Evolutionary conservation across 2,888 invertebrate species (phyloP).

Genomic region (Drosophila aldrichi): DNA sequence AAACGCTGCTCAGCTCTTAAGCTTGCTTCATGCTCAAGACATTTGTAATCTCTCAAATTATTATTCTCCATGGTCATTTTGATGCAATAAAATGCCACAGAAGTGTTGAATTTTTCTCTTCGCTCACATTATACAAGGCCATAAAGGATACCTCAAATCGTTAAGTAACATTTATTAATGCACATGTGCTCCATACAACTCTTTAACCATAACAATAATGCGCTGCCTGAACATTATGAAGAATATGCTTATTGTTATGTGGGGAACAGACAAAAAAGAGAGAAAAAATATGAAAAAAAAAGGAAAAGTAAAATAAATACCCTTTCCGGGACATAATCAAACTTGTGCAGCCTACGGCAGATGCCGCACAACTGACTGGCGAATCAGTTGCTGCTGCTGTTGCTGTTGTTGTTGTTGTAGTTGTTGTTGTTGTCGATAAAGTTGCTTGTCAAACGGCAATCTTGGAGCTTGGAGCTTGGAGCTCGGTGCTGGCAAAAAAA

Average conservation of each 20-base stretch:
- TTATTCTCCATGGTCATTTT: constrained; percentile 8
- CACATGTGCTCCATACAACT: constrained; percentile 6
- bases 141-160: neutral
- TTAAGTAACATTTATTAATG: constrained; percentile 1
- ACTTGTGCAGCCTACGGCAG: constrained; percentile 17
- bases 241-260: constrained; percentile 25
- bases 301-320: constrained; percentile 23
- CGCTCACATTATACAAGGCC: neutral
- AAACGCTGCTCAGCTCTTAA: neutral
- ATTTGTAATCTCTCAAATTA: neutral
- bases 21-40: too few species aligned
- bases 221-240: constrained; percentile 16
- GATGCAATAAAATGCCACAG: constrained; percentile 1
- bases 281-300: neutral
- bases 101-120: neutral
- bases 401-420: constrained; percentile 16
- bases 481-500: constrained; percentile 38
- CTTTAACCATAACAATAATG: constrained; percentile 10
- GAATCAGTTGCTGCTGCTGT: constrained; percentile 24
- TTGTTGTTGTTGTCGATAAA: constrained; percentile 54
- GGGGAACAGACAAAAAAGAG: neutral
- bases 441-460: constrained; percentile 75
- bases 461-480: constrained; percentile 37
- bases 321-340: constrained; percentile 38
- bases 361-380: constrained; percentile 24